phyloP scores from a whole-genome alignment of 1,140 invertebrate species.

The Neodiprion virginianus region DNA sequence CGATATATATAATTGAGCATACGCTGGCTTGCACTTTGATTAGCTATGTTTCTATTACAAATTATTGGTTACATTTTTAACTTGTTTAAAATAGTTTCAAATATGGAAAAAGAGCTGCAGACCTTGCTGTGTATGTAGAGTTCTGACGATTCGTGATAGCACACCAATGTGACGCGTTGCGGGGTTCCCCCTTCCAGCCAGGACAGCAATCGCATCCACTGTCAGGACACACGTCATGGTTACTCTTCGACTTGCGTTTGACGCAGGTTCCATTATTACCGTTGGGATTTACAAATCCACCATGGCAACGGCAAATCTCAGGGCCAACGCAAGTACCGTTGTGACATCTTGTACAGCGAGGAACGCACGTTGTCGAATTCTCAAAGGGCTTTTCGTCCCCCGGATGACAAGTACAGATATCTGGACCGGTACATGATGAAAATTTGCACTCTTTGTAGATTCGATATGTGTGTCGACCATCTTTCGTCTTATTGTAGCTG shows the following conservation, averaged over 20 bases:
- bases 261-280: too few relatives aligned
- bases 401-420: not conserved
- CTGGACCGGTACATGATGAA: constrained; percentile 7
- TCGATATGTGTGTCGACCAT: constrained; percentile 25
- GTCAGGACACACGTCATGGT: constrained; percentile 10
- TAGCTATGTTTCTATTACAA: too few relatives aligned
- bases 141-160: not conserved
- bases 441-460: constrained; percentile 32
- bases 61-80: too few relatives aligned
- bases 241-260: constrained; percentile 5
- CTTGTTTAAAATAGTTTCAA: too few relatives aligned
- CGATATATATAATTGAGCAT: too few relatives aligned
- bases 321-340: too few relatives aligned
- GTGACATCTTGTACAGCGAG: too few relatives aligned
- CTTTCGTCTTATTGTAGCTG: not conserved
- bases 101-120: not conserved
- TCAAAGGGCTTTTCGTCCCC: not conserved
- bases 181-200: constrained; percentile 35
- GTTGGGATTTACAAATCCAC: too few relatives aligned
- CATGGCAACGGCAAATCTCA: too few relatives aligned
- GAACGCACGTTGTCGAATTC: too few relatives aligned
- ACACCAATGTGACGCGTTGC: constrained; percentile 27
- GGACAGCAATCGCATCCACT: constrained; percentile 30
- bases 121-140: not conserved
- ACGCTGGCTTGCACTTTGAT: too few relatives aligned